Conservation (phyloP, 2,113 vertebrate genomes). For the Perognathus longimembris region DNA sequence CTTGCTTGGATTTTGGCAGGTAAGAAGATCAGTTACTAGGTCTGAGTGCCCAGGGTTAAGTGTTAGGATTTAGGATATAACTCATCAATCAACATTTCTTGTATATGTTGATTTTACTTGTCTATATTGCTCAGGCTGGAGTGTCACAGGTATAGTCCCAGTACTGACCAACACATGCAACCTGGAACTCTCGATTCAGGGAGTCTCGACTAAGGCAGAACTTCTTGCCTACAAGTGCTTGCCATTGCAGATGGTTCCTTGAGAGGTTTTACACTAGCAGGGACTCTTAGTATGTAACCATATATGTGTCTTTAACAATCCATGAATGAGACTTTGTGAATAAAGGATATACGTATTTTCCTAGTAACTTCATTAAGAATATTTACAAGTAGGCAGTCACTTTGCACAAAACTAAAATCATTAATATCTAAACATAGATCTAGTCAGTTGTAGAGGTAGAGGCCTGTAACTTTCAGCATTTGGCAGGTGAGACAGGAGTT, state of each 20-base stretch:
- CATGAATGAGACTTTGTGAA: background rate
- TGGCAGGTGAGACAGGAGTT: background rate
- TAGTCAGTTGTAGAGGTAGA: background rate
- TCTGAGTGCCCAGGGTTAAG: no score
- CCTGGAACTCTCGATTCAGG: background rate
- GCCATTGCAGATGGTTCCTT: background rate
- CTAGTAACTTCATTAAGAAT: background rate
- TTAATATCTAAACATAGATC: background rate
- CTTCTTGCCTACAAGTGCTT: no score
- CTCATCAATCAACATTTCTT: background rate
- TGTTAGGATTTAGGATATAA: background rate
- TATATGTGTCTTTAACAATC: background rate
- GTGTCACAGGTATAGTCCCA: background rate
- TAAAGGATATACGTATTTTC: background rate
- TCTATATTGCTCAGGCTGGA: background rate
- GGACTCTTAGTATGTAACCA: background rate
- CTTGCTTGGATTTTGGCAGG: no score
- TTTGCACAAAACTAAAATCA: slow-evolving; percentile 58
- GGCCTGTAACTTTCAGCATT: background rate
- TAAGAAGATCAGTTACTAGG: no score
- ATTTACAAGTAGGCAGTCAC: background rate
- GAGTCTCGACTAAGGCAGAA: no score
- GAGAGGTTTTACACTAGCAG: background rate
- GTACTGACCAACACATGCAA: rapidly evolving
- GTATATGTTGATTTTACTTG: background rate